phyloP scores from a whole-genome alignment of 2,113 vertebrate species.

The Todiramphus saurophagus region DNA sequence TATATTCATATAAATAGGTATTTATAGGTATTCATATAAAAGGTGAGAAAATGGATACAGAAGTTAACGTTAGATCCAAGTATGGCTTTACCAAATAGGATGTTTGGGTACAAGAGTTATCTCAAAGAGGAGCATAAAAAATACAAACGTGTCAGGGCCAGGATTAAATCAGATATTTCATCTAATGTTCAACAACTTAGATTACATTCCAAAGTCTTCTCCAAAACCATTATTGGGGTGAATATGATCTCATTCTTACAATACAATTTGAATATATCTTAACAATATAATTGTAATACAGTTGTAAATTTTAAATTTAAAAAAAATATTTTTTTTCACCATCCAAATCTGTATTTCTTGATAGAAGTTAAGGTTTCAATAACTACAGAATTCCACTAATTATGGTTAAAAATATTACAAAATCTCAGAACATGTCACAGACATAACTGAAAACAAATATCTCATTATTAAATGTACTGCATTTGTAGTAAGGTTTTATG shows the following conservation, averaged over 20 bases:
- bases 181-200: neutral
- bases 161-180: neutral
- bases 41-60: neutral
- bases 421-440: neutral
- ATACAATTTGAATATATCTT: neutral
- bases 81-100: neutral
- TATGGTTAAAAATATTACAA: neutral
- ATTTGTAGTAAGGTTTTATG: neutral
- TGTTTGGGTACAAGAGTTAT: neutral
- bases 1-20: no score
- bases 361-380: neutral
- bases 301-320: neutral
- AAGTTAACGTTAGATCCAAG: neutral
- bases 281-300: neutral
- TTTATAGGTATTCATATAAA: neutral
- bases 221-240: neutral
- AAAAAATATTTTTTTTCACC: neutral
- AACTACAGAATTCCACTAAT: neutral
- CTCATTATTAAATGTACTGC: neutral
- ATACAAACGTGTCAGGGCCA: neutral
- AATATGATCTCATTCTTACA: neutral
- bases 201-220: neutral
- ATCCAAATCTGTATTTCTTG: neutral
- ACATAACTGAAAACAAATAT: neutral
- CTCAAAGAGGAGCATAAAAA: neutral